Evolutionary conservation across 2,888 invertebrate genomes (phyloP), one percentile per base, ranked within the genome.

Genomic region (Lydus trimaculatus): DNA sequence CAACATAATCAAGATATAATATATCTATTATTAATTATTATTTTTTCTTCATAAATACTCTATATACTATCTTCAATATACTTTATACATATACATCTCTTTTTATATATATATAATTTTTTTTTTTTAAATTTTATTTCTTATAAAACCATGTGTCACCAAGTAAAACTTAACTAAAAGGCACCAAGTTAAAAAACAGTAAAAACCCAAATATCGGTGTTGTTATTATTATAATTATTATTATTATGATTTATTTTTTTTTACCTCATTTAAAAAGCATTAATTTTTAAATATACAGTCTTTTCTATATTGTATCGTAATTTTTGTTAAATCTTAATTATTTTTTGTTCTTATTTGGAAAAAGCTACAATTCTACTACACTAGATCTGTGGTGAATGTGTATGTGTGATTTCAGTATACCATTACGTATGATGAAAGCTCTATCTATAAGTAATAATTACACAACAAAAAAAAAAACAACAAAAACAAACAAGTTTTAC

Each of bases 81-180:
- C 81, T 85, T 84, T 85, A 84, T 84, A 85, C 84, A 85, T 85
- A 84, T 84, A 84, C 83, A 84, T 84, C 84, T 85, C 84, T 84
- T 56, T 56, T 25, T 56, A 56, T 56, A 56, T n/a, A n/a, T n/a
- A n/a, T n/a, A 52, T 52, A 52, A 52, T 52, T 52, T 52, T 52
- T 82, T 82, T 61, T 81, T 84, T 83, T 82, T 81, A 81, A 84
- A 84, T 81, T 81, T 56, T 13, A 23, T 56, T 80, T 81, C 82
- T 84, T 84, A 84, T 84, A 84, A 85, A 85, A 85, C 84, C 84
- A 84, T 83, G 84, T 84, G 83, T 85, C 84, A 84, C 84, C 84
- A 84, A 84, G 79, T 82, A 82, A 83, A 82, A 82, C 82, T 83
- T 82, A 83, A 83, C 81, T 80, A 80, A 78, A 77, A 76, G 61